phyloP scores from a whole-genome alignment of 2,113 vertebrate species.

The Holacanthus passer region DNA sequence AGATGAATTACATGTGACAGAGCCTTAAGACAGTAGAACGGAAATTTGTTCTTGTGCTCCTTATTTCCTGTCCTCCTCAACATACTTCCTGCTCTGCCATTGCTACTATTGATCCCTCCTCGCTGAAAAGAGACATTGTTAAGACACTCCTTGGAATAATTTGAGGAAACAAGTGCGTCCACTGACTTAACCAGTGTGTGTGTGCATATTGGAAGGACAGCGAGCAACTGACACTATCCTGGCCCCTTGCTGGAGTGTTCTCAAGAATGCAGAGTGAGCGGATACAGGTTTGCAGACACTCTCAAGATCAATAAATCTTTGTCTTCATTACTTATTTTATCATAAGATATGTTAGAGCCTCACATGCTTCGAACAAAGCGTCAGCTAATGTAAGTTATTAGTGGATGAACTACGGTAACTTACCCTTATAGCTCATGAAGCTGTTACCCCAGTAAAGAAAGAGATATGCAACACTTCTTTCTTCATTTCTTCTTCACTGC shows the following conservation, averaged over 20 bases:
- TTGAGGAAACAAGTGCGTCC: not conserved
- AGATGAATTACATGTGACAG: not conserved
- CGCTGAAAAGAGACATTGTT: constrained; percentile 22
- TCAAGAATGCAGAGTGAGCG: no score
- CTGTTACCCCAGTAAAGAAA: not conserved
- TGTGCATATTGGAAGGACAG: not conserved
- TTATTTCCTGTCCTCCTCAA: constrained; percentile 48
- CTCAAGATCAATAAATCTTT: not conserved
- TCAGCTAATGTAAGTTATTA: not conserved
- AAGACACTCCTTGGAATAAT: not conserved
- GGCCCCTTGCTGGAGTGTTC: no score
- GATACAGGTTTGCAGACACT: no score
- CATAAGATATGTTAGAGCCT: not conserved
- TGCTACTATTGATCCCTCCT: not conserved
- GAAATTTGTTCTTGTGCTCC: constrained; percentile 56
- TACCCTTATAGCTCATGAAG: no score
- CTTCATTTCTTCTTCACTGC: no score
- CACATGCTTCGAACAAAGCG: not conserved
- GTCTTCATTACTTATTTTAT: not conserved
- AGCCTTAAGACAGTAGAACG: constrained; percentile 9
- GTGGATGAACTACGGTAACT: not conserved
- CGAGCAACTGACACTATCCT: no score
- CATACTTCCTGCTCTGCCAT: constrained; percentile 16
- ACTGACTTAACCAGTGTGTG: not conserved
- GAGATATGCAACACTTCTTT: no score